phyloP scores from a whole-genome alignment of 2,797 vertebrate species.

The Sphaeramia orbicularis region DNA sequence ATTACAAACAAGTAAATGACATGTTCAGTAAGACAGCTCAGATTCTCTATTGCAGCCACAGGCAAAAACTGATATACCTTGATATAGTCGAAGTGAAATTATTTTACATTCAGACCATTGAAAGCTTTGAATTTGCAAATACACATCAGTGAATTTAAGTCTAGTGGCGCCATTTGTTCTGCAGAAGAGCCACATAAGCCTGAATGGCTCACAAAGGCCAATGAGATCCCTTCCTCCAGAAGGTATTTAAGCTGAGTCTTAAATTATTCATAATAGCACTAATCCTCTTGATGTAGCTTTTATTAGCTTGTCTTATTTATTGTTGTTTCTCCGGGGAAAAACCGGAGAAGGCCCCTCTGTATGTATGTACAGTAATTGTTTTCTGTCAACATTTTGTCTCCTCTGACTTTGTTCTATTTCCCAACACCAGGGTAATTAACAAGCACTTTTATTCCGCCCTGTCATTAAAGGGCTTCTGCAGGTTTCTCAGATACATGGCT shows the following conservation, averaged over 20 bases:
- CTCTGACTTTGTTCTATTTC: conserved; percentile 36
- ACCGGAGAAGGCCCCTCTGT: background rate
- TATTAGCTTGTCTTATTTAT: conserved; percentile 74
- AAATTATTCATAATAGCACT: conserved; percentile 77
- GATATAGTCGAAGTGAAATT: background rate
- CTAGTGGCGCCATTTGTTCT: conserved; percentile 59
- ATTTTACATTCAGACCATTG: conserved; percentile 3
- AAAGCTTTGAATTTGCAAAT: conserved; percentile 28
- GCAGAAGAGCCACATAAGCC: conserved; percentile 37
- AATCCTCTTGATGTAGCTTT: conserved; percentile 75
- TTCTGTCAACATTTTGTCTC: conserved; percentile 39
- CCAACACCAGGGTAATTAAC: conserved; percentile 55
- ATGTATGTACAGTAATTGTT: conserved; percentile 38
- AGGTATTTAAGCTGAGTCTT: conserved; percentile 68
- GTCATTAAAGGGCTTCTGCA: conserved; percentile 42
- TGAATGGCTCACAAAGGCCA: conserved; percentile 40
- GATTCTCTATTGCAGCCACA: background rate
- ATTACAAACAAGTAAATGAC: conserved; percentile 14
- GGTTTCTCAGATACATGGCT: conserved; percentile 57
- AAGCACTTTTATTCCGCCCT: conserved; percentile 37
- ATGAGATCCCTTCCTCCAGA: conserved; percentile 50
- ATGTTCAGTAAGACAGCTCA: background rate
- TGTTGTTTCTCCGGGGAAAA: conserved; percentile 48
- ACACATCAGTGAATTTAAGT: conserved; percentile 29
- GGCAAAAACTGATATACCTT: too few species aligned